A percentile compares a stretch with the other conserved stretches of the same genome.
phyloP scores from a whole-genome alignment of 1,140 invertebrate genomes.

The Formica exsecta region DNA sequence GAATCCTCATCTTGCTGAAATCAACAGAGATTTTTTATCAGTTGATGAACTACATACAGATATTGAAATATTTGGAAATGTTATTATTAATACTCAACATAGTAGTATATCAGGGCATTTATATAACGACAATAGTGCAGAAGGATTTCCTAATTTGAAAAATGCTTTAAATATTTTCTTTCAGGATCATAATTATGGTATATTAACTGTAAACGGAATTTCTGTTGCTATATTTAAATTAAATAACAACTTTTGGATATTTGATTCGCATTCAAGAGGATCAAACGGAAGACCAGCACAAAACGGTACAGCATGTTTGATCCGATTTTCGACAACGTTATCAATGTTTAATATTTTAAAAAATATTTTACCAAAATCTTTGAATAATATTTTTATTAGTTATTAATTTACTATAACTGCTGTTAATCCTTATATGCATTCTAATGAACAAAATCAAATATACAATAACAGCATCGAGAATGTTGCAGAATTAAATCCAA shows the following conservation, averaged over 20 bases:
- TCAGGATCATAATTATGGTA: no score
- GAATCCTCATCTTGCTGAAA: no score
- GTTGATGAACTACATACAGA: no score
- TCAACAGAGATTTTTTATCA: no score
- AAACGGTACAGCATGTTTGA: conserved; percentile 5
- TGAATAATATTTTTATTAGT: not conserved
- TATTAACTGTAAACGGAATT: no score
- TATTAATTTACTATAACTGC: not conserved
- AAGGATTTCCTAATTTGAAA: no score
- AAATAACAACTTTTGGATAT: not conserved
- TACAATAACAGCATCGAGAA: not conserved
- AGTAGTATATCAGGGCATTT: no score
- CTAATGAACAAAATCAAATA: not conserved
- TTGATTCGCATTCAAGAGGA: conserved; percentile 19
- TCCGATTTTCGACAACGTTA: not conserved
- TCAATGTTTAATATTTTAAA: conserved; percentile 14
- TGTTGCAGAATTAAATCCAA: not conserved
- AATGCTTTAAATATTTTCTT: no score
- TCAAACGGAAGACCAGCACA: not conserved
- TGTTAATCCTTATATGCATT: not conserved
- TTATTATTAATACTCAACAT: no score
- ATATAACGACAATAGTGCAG: no score
- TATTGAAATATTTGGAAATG: no score
- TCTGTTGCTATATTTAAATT: no score
- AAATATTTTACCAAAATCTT: conserved; percentile 8